Conservation (phyloP, 2,113 vertebrate species). For the Peromyscus maniculatus region DNA sequence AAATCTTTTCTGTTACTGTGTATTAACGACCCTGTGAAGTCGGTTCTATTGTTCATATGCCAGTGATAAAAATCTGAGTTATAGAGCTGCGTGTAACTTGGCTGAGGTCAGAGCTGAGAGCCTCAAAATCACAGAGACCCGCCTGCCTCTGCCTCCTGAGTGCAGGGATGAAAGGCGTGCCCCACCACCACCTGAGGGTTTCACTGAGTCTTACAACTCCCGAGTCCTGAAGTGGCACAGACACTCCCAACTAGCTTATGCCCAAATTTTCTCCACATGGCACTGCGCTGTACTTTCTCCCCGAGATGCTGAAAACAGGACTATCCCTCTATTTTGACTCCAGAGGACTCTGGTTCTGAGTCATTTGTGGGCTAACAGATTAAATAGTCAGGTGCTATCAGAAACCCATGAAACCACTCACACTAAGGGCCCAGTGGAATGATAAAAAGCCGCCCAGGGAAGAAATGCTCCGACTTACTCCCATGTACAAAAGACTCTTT, state of each 20-base stretch:
- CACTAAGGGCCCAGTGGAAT: neutral
- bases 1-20: neutral
- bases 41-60: neutral
- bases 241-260: rapidly evolving
- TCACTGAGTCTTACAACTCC: neutral
- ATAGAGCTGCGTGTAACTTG: neutral
- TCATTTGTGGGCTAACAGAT: neutral
- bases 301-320: neutral
- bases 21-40: neutral
- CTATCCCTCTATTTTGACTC: neutral
- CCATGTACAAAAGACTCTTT: slow-evolving; percentile 83
- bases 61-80: neutral
- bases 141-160: neutral
- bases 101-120: neutral
- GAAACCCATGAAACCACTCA: neutral
- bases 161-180: neutral
- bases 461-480: slow-evolving; percentile 71
- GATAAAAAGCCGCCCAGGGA: neutral
- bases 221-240: too few species aligned
- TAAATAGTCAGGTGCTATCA: neutral
- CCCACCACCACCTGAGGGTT: neutral
- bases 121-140: neutral
- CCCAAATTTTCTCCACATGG: neutral
- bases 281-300: neutral
- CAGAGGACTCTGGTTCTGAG: neutral